These are phyloP conservation scores for Sorex araneus DNA, from an alignment of 2,113 vertebrate species.

Conservation along the genomic window DNA sequence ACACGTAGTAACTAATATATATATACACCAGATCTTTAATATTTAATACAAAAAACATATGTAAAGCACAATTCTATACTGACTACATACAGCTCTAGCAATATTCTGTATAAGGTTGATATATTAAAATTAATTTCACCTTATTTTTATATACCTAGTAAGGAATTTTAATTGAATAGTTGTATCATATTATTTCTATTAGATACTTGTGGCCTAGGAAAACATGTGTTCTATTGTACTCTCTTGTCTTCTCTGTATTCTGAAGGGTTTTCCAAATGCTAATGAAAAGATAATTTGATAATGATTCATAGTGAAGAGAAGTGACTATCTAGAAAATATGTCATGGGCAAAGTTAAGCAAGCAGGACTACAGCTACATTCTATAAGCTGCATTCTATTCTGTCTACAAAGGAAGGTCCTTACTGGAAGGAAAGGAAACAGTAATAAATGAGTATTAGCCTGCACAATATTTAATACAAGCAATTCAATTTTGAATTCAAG, in stretches of 20 bases:
- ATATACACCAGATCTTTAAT: constrained; percentile 33
- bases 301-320: not conserved
- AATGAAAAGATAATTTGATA: not conserved
- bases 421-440: not conserved
- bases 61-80: constrained; percentile 43
- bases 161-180: constrained; percentile 6
- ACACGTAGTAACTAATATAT: constrained; percentile 30
- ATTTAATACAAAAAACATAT: not conserved
- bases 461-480: not conserved
- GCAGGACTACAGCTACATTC: not conserved
- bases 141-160: constrained; percentile 30
- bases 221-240: not conserved
- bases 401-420: not conserved
- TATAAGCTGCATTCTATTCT: not conserved
- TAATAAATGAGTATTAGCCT: not conserved
- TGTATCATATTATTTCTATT: constrained; percentile 13
- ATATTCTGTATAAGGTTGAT: not conserved
- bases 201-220: not conserved
- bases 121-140: constrained; percentile 43
- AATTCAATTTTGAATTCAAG: constrained; percentile 42
- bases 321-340: constrained; percentile 21
- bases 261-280: not conserved
- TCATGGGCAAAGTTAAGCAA: constrained; percentile 9
- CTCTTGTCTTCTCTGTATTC: constrained; percentile 18
- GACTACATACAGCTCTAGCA: not conserved